phyloP scores from a whole-genome alignment of 2,797 vertebrate genomes.

The Psittacula echo region DNA sequence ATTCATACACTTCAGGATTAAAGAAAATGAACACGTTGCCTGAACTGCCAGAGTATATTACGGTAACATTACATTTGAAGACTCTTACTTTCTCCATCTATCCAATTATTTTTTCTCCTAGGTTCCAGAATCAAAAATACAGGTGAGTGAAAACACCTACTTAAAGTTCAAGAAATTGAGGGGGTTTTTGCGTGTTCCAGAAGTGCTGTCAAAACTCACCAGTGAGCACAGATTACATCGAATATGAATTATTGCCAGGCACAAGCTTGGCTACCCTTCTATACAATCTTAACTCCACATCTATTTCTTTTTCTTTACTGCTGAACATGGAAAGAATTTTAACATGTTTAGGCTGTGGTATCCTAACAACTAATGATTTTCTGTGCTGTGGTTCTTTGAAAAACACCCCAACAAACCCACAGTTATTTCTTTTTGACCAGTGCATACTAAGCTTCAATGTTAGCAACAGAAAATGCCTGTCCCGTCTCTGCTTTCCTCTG shows the following conservation, averaged over 20 bases:
- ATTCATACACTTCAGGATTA: not conserved
- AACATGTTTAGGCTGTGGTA: accelerated
- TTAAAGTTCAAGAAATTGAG: not conserved
- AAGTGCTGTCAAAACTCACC: not conserved
- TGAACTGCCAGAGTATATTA: not conserved
- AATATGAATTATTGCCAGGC: accelerated
- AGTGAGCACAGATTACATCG: accelerated
- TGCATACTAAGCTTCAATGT: accelerated
- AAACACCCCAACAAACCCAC: not conserved
- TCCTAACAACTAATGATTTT: accelerated
- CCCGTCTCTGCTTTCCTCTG: not conserved
- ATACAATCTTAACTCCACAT: not conserved
- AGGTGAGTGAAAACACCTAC: not conserved
- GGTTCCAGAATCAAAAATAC: not conserved
- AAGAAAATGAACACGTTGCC: not conserved
- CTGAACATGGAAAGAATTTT: not conserved
- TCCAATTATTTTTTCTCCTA: slow-evolving; percentile 25
- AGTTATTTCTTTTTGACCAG: not conserved
- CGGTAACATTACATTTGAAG: not conserved
- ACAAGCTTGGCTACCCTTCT: not conserved
- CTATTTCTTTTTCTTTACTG: accelerated
- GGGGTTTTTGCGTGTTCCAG: not conserved
- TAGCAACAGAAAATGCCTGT: not conserved
- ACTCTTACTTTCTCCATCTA: not conserved
- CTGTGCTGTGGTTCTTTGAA: accelerated